Evolutionary conservation across 2,797 vertebrate genomes (phyloP), one percentile per base, ranked within the genome.

Genomic region (Smutsia temminckii): DNA sequence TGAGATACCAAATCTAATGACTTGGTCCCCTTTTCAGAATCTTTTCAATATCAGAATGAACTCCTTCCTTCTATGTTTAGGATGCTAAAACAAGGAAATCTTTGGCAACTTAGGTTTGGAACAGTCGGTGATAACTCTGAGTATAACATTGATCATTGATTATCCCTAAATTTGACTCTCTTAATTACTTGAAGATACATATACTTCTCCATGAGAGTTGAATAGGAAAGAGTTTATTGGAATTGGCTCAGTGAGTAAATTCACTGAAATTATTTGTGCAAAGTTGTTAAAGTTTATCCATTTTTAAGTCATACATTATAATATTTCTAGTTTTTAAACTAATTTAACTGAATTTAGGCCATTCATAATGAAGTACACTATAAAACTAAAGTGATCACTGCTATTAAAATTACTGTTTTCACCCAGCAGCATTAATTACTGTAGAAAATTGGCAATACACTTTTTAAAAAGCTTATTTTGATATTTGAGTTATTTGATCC

Each of bases 1-100:
- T 95, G 94, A 97, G 94, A 97, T 98, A 98, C 95, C 96, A 98
- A 98, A 96, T 98, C 96, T 97, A 94, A 96, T 97, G 97, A 97
- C 94, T 97, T 97, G 85, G 79, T 91, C 23, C 37, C 68, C 89
- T 85, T 97, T 96, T 97, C 91, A 94, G 89, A 96, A 90, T 87
- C 94, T 95, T 97, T 95, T 97, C 95, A 96, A 66, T 96, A 94
- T 85, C 69, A 97, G 68, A 92, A 94, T 95, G 96, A 98, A 96
- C 97, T 87, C 49, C 97, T 97, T 94, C 96, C 96, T 97, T 97
- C 97, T 96, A 94, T 96, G 84, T 97, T 97, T 11, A 98, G 96
- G 95, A 97, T 98, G 96, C 85, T 97, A 98, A 98, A 98, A 97
- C 85, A 97, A 96, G 63, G 88, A 94, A 96, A 96, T 96, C 94